Percentiles rank a stretch among this genome's conserved stretches.
These are phyloP conservation scores for Mallotus villosus DNA, from an alignment of 2,797 vertebrate species.

Conservation along the genomic window DNA sequence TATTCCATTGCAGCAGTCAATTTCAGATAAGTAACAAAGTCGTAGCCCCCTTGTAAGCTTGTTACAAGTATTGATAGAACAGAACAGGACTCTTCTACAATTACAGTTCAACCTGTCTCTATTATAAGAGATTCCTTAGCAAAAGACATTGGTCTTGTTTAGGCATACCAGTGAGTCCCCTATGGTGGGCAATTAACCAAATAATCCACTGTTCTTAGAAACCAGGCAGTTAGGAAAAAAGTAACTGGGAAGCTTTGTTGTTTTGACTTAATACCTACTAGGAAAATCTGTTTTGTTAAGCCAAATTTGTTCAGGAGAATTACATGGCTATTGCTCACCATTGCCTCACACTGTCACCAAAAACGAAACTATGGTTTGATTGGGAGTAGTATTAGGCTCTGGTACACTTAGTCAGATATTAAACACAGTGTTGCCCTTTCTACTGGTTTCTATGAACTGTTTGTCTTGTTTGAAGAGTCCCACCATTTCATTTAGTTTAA, in stretches of 20 bases:
- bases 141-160: not conserved
- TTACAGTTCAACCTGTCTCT: not conserved
- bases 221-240: constrained; percentile 22
- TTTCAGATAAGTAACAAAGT: not conserved
- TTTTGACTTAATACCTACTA: constrained; percentile 26
- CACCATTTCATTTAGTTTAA: too few relatives aligned
- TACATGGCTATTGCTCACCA: constrained; percentile 52
- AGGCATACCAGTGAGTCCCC: not conserved
- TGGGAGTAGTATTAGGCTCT: constrained; percentile 5
- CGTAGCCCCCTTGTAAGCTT: not conserved
- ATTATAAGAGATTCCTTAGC: not conserved
- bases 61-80: not conserved
- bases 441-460: not conserved
- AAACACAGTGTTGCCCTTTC: not conserved
- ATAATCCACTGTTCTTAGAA: constrained; percentile 24
- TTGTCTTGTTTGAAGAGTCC: too few relatives aligned
- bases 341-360: constrained; percentile 65
- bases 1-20: too few relatives aligned
- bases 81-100: not conserved
- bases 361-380: constrained; percentile 29
- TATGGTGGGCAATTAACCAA: constrained; percentile 15
- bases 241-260: constrained; percentile 34
- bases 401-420: not conserved
- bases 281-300: constrained; percentile 47
- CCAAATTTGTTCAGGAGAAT: constrained; percentile 55